These are phyloP conservation scores for Elephas maximus DNA, from an alignment of 2,113 vertebrate genomes.

Conservation along the genomic window DNA sequence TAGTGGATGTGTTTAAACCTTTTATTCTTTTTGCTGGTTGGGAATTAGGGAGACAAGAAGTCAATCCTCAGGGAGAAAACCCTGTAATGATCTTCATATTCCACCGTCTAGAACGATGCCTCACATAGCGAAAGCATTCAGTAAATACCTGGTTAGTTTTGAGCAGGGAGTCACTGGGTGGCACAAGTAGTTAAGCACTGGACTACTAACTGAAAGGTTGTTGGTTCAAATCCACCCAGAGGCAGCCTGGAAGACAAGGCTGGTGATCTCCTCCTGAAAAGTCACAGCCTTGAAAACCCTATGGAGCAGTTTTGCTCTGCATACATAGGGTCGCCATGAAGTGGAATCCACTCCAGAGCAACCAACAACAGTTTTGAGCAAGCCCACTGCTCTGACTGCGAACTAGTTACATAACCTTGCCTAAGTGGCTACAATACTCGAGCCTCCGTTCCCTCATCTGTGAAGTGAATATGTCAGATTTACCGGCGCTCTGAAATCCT, in stretches of 20 bases:
- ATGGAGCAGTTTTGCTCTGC: no score
- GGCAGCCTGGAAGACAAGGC: no score
- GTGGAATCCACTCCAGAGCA: no score
- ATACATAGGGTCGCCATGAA: no score
- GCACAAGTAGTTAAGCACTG: no score
- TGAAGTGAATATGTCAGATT: background rate
- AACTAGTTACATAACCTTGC: background rate
- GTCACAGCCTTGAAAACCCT: background rate
- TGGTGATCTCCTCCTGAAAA: no score
- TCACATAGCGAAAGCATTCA: background rate
- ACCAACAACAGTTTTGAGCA: no score
- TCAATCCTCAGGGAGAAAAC: background rate
- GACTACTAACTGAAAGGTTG: no score
- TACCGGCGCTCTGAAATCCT: background rate
- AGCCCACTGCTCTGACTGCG: background rate
- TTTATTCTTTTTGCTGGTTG: background rate
- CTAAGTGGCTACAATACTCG: background rate
- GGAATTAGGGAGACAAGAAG: background rate
- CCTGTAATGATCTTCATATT: background rate
- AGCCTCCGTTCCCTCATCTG: background rate
- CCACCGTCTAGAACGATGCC: background rate
- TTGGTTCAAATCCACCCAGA: no score
- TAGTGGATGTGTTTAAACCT: background rate
- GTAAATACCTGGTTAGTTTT: background rate
- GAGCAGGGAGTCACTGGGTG: no score